Evolutionary conservation across 1,140 invertebrate genomes (phyloP), one percentile per base, ranked within the genome.

Genomic region (Octopus bimaculoides): DNA sequence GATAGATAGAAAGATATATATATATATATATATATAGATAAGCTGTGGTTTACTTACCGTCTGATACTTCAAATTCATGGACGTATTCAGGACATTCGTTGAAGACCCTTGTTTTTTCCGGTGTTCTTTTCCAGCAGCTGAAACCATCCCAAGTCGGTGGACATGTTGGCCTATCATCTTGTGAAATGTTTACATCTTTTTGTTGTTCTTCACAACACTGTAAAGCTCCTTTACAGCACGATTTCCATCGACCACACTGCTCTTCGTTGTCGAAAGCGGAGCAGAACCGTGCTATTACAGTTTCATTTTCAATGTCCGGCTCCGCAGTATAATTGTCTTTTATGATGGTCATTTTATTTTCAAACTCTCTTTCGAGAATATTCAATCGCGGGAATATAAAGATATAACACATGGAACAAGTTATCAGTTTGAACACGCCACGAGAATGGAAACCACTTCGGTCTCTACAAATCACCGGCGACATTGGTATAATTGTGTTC

Each of bases 61-160:
- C 74, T 12, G 74, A 52, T 52, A 52, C 17, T 6, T 20, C 52
- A 52, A 41, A 52, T 52, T 52, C 6, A 8, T 52, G 26, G 5
- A 75, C 52, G 26, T 95, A 96, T 80, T 89, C 90, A n/a, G 95
- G 96, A 89, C 96, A 96, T 12, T 91, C 90, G 61, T 92, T 92
- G 85, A 91, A 93, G 9, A 93, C 94, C 26, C 92, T 92, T 74
- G 89, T 87, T 83, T 95, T 94, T 41, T 95, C 94, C 8, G 92
- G 91, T 10, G 95, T 96, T 86, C 93, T 92, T 52, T 94, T 94
- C 95, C 95, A 96, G 87, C 96, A 97, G 7, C 93, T 92, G 95
- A 95, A 96, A 55, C 94, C 93, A 90, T 97, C 95, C 88, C 94
- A 96, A 7, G 93, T 93, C 79, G 93, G 92, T 52, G 91, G 91